Conservation (phyloP, 1,140 invertebrate species). For the Arion vulgaris region DNA sequence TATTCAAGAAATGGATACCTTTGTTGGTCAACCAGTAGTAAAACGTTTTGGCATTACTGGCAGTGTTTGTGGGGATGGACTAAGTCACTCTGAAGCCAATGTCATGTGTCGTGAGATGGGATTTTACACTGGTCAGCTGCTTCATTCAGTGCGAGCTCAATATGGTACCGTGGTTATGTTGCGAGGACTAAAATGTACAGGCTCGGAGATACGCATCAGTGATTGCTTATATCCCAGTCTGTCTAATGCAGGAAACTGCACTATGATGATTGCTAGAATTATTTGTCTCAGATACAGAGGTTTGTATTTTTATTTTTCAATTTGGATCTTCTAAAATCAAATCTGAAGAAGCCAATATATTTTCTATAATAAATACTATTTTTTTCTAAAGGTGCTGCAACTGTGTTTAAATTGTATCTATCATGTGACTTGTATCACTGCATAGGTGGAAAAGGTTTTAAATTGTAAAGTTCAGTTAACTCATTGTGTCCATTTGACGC, state of each 20-base stretch:
- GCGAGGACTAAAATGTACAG: slow-evolving; percentile 46
- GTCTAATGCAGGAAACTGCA: not conserved
- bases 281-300: slow-evolving; percentile 11
- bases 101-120: slow-evolving; percentile 42
- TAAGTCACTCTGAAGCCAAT: slow-evolving; percentile 40
- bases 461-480: no score
- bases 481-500: no score
- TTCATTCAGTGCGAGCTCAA: not conserved
- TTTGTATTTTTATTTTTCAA: not conserved
- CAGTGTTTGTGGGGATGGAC: slow-evolving; percentile 39
- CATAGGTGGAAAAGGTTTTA: no score
- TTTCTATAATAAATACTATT: no score
- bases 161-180: not conserved
- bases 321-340: no score
- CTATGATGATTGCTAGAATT: slow-evolving; percentile 4
- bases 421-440: not conserved
- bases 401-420: no score
- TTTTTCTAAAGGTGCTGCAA: no score
- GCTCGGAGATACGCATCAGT: slow-evolving; percentile 49
- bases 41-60: slow-evolving; percentile 75
- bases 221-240: slow-evolving; percentile 20
- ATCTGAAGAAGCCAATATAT: no score
- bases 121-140: slow-evolving; percentile 75
- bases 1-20: not conserved
- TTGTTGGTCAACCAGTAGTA: slow-evolving; percentile 69